Evolutionary conservation across 2,888 invertebrate species (phyloP), one percentile per base, ranked within the genome.

Genomic region (Mesodorylaimus sp.): DNA sequence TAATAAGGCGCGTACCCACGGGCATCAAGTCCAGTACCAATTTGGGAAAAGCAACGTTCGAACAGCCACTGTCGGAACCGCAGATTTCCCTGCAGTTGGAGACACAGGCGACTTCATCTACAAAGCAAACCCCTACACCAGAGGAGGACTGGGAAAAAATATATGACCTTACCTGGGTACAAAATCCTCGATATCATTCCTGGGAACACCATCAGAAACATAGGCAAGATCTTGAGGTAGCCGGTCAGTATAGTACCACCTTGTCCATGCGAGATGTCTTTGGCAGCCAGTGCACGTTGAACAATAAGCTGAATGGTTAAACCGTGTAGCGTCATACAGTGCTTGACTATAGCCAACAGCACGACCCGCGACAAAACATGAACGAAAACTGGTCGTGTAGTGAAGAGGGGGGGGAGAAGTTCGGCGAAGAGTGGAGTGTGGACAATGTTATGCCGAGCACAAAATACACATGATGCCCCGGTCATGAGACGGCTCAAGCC

Each of bases 131-230:
- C 21, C 24, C 32, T 41, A 19, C 23, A 24, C 23, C 3, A 41
- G n/a, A 23, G n/a, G 16, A 10, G 5, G 24, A 44, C 3, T 45
- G 7, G 3, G 23, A 10, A 45, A 26, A 39, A 39, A 21, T 16
- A 39, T 21, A 19, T 24, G 3, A 2, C 3, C 56, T 57, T 55
- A 72, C 71, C 62, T 50, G 70, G 64, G 53, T 62, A 73, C 1
- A 73, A 58, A 19, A 73, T 62, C 32, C 73, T 55, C 25, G 71
- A 65, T 28, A 71, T 68, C 73, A 73, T 74, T 21, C 73, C 74
- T 0, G 73, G 72, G 46, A 74, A 61, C 16, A 73, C 68, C 21
- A 71, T 63, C 1, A 73, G 62, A 54, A 69, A 70, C 32, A 74
- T 58, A 2, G 73, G 73, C 21, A 71, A 54, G 25, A 73, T 60